phyloP scores from a whole-genome alignment of 2,888 invertebrate species.

The Melipona bicolor region DNA sequence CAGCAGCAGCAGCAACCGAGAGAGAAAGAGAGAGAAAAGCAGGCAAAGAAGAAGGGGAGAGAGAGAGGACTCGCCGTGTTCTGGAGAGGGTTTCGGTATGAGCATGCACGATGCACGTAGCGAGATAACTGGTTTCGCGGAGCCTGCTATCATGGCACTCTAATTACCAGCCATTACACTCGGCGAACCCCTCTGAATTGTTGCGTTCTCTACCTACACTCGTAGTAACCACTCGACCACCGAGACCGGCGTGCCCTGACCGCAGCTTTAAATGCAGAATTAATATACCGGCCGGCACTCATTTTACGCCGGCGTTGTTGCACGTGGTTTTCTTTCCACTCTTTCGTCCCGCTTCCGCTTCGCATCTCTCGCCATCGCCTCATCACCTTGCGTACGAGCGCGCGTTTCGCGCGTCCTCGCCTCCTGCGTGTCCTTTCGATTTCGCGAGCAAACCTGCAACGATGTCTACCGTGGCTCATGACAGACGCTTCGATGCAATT shows the following conservation, averaged over 20 bases:
- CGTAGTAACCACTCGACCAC: constrained; percentile 78
- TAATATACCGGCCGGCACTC: constrained; percentile 80
- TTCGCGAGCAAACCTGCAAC: not conserved
- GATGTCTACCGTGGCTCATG: too few relatives aligned
- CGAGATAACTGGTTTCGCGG: constrained; percentile 82
- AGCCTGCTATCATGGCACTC: constrained; percentile 82
- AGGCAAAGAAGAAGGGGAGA: constrained; percentile 37
- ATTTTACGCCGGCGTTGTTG: constrained; percentile 75
- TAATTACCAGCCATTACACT: constrained; percentile 83
- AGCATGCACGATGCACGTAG: constrained; percentile 82
- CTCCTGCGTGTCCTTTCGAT: not conserved
- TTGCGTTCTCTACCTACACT: constrained; percentile 80
- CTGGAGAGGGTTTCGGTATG: constrained; percentile 66
- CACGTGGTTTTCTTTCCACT: constrained; percentile 73
- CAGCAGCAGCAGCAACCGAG: not conserved
- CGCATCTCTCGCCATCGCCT: not conserved
- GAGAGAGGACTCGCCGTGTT: constrained; percentile 16
- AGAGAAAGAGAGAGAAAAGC: constrained; percentile 34
- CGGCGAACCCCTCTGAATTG: constrained; percentile 81
- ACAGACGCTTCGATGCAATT: constrained; percentile 34
- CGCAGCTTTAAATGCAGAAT: constrained; percentile 81
- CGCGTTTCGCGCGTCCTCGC: constrained; percentile 10
- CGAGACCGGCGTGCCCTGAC: constrained; percentile 79
- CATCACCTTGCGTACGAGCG: not conserved
- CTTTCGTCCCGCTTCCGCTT: constrained; percentile 30